Evolutionary conservation across 2,888 invertebrate species (phyloP), one percentile per base, ranked within the genome.

Genomic region (Eilema depressum): DNA sequence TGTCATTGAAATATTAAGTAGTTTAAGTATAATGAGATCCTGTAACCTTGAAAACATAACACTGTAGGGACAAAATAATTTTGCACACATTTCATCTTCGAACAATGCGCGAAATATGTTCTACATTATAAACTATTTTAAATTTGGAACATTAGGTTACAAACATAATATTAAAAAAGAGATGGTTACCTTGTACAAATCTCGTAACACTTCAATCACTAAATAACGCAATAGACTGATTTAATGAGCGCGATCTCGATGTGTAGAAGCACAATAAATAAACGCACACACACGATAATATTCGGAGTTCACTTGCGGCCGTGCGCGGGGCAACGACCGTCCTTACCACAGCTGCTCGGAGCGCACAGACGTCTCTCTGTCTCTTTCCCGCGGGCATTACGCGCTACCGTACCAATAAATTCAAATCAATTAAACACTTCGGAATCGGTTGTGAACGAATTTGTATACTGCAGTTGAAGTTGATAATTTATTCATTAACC

Each of bases 271-370:
- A 86, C 85, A 87, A 87, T 85, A 88, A 88, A 87, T 84, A 88
- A 85, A 91, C 89, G 90, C 90, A 90, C 91, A 91, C 66, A 90
- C 91, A 91, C 91, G 90, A 91, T 83, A 79, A 79, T 91, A 93
- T 95, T 94, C 89, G 94, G 92, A 95, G 95, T 95, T 95, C 94
- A 95, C 91, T 91, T 88, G 93, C 93, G 94, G 94, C 88, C 93
- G 93, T 83, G 81, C 86, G 89, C 88, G 92, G 92, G 94, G 93
- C 94, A 94, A 93, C 95, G 94, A 95, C 95, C 95, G 95, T 95
- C 95, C 95, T 95, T 95, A 95, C 91, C 93, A 91, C 90, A 89
- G 89, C 91, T 90, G 91, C 88, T 89, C 89, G 91, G 86, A 85
- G 84, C 92, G 86, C 82, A 89, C 91, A 88, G 85, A 89, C 84